A percentile compares a stretch with the other conserved stretches of the same genome.
Evolutionary conservation across 2,797 vertebrate genomes (phyloP).

Genomic region (Mormyrus proboscirostris): DNA sequence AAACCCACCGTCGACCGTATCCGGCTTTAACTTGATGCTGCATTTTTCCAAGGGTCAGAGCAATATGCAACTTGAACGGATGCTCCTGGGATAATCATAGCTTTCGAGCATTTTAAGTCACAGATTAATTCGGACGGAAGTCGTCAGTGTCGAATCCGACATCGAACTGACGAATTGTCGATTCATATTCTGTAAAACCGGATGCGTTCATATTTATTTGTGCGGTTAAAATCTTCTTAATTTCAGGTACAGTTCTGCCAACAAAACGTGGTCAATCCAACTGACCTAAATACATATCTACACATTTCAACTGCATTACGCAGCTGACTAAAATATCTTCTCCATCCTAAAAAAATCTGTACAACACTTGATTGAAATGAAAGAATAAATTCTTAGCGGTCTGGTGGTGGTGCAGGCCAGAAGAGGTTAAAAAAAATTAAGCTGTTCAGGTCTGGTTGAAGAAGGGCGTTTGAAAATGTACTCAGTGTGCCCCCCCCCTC

Average conservation of each 20-base stretch:
- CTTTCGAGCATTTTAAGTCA: constrained; percentile 3
- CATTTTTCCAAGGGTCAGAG: constrained; percentile 27
- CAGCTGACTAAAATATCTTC: constrained; percentile 65
- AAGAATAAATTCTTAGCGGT: constrained; percentile 41
- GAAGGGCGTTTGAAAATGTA: neutral
- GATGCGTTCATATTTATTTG: constrained; percentile 17
- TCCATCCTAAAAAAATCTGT: constrained; percentile 64
- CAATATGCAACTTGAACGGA: constrained; percentile 36
- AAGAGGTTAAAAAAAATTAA: neutral
- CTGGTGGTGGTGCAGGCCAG: neutral
- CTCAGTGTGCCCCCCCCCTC: neutral
- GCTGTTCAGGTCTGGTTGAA: neutral
- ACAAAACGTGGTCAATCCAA: constrained; percentile 82
- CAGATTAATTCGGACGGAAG: neutral
- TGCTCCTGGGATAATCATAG: neutral
- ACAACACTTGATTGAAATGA: constrained; percentile 56
- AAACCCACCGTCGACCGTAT: constrained; percentile 44
- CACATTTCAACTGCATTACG: constrained; percentile 67
- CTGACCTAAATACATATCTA: constrained; percentile 86
- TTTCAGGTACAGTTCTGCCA: constrained; percentile 71
- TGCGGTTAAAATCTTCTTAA: constrained; percentile 48
- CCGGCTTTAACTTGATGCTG: constrained; percentile 44
- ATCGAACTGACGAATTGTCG: neutral
- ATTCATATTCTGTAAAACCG: constrained; percentile 6
- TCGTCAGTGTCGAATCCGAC: neutral